Conservation (phyloP, 2,113 vertebrate species). For the Brachirus orientalis region DNA sequence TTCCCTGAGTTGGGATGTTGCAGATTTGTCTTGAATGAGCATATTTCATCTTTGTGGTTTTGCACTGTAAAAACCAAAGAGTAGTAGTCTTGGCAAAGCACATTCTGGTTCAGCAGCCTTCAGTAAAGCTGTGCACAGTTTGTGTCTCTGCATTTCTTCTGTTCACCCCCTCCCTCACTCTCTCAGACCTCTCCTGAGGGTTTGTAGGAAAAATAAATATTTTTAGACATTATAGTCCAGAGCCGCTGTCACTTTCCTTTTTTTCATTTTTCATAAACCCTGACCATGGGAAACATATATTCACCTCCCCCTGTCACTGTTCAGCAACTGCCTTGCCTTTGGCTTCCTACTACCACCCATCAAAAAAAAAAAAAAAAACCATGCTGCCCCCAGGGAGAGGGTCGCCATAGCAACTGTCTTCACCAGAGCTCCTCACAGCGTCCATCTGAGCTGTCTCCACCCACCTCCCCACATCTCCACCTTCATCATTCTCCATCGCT, state of each 20-base stretch:
- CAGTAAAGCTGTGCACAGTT: constrained; percentile 37
- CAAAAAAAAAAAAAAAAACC: constrained; percentile 56
- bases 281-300: constrained; percentile 78
- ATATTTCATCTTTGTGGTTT: constrained; percentile 26
- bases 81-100: constrained; percentile 28
- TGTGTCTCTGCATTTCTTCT: constrained; percentile 34
- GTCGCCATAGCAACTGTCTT: constrained; percentile 83
- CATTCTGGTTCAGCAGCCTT: constrained; percentile 44
- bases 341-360: constrained; percentile 78
- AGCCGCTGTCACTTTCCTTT: constrained; percentile 71
- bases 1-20: constrained; percentile 30
- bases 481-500: constrained; percentile 6
- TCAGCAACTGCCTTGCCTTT: constrained; percentile 71
- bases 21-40: constrained; percentile 16
- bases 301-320: constrained; percentile 75
- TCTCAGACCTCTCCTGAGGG: constrained; percentile 76
- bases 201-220: constrained; percentile 81
- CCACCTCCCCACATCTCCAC: not conserved
- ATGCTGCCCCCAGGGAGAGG: constrained; percentile 73
- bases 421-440: constrained; percentile 74
- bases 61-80: constrained; percentile 25
- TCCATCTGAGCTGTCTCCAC: constrained; percentile 63
- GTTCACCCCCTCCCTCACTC: constrained; percentile 29
- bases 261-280: constrained; percentile 68
- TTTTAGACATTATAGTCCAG: constrained; percentile 78